These are phyloP conservation scores for Carapus acus DNA, from an alignment of 2,797 vertebrate species.

Conservation along the genomic window DNA sequence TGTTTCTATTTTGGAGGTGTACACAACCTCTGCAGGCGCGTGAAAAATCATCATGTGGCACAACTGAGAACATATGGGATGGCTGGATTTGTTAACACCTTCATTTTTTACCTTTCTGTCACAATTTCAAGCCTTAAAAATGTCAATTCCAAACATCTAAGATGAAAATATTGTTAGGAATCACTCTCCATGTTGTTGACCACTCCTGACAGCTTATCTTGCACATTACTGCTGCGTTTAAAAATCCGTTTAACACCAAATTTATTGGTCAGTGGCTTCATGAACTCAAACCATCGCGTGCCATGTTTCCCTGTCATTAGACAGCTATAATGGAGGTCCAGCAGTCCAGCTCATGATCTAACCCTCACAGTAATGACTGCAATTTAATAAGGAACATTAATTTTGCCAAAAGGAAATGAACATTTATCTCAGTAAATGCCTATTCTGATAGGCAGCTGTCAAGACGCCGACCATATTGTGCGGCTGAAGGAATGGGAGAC, in stretches of 20 bases:
- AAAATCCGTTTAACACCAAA: slow-evolving; percentile 10
- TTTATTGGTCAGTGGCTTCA: slow-evolving; percentile 31
- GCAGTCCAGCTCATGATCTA: slow-evolving; percentile 15
- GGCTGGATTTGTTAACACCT: too few species aligned
- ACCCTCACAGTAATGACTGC: slow-evolving; percentile 9
- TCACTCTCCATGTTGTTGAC: too few species aligned
- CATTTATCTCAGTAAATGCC: background rate
- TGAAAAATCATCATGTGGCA: too few species aligned
- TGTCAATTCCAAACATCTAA: too few species aligned
- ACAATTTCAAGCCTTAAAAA: too few species aligned
- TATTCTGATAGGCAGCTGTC: background rate
- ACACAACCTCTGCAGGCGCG: too few species aligned
- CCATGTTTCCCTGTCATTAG: slow-evolving; percentile 41
- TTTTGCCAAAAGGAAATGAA: slow-evolving; percentile 7
- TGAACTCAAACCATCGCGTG: slow-evolving; percentile 26
- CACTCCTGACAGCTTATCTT: too few species aligned
- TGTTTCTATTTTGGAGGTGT: too few species aligned
- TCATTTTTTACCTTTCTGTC: too few species aligned
- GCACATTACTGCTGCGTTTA: too few species aligned
- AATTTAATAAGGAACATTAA: slow-evolving; percentile 19
- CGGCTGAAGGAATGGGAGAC: background rate
- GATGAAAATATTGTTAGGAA: too few species aligned
- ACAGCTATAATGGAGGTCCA: slow-evolving; percentile 17
- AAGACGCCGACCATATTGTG: background rate
- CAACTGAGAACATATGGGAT: too few species aligned